Percentiles rank a stretch among this genome's conserved stretches.
Evolutionary conservation across 1,140 invertebrate genomes (phyloP).

Genomic region (Pseudachorutes palmiensis): DNA sequence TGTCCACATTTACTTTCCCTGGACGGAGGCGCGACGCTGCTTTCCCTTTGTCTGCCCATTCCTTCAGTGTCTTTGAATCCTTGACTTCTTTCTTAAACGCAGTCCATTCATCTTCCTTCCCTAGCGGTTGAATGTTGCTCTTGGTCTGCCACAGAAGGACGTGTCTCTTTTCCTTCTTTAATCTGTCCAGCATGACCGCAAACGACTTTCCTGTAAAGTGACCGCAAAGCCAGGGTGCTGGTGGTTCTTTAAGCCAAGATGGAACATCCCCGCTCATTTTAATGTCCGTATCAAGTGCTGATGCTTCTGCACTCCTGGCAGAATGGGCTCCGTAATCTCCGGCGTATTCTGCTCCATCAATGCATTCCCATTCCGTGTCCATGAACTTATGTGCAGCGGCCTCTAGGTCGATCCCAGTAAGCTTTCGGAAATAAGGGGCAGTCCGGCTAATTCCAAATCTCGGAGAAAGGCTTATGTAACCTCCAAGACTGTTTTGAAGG

Average conservation of each 20-base stretch:
- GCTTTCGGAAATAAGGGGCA: background rate
- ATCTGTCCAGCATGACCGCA: constrained; percentile 8
- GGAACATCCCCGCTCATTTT: background rate
- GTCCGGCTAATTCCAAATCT: background rate
- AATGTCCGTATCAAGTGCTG: background rate
- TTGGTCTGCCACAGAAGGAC: constrained; percentile 9
- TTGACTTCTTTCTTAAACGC: background rate
- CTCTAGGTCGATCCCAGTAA: constrained; percentile 5
- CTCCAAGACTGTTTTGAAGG: background rate
- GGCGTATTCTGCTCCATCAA: background rate
- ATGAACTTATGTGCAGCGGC: background rate
- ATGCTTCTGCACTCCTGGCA: background rate
- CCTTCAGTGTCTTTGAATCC: background rate
- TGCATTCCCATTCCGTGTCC: background rate
- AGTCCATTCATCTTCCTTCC: background rate
- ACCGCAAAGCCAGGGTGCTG: constrained; percentile 1
- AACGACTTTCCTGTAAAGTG: constrained; percentile 10
- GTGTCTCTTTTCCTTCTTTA: background rate
- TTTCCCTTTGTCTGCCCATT: constrained; percentile 3
- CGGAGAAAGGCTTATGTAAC: background rate
- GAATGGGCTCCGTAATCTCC: constrained; percentile 3
- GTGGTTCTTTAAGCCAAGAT: background rate
- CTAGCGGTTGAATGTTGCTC: constrained; percentile 1
- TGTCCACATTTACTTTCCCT: background rate
- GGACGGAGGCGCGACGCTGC: background rate